These are phyloP conservation scores for Neoarius graeffei DNA, from an alignment of 2,113 vertebrate species.

Conservation along the genomic window DNA sequence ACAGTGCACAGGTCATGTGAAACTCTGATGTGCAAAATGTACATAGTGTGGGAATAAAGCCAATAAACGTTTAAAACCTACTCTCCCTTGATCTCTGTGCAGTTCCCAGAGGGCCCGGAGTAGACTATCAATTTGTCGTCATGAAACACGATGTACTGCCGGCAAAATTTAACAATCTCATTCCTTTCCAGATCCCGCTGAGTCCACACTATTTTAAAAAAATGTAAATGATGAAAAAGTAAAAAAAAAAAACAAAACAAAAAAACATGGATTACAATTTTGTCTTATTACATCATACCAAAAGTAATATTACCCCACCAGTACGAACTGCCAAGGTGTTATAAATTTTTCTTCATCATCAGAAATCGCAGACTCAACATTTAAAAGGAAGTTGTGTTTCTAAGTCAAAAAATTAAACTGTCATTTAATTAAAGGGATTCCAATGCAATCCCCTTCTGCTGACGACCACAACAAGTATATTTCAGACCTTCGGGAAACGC, in stretches of 20 bases:
- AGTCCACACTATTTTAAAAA: conserved; percentile 80
- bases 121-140: conserved; percentile 86
- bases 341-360: not conserved
- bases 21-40: not conserved
- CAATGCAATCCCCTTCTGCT: no score
- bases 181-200: conserved; percentile 91
- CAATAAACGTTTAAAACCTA: conserved; percentile 69
- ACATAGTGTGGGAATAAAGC: not conserved
- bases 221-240: no score
- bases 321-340: not conserved
- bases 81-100: conserved; percentile 92
- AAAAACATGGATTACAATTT: not conserved
- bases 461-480: no score
- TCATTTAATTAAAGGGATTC: no score
- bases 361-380: no score
- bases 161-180: conserved; percentile 89
- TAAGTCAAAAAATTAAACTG: no score
- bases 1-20: not conserved
- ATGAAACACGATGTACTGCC: conserved; percentile 93
- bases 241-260: not conserved
- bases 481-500: no score
- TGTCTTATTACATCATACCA: not conserved
- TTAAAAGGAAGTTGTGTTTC: no score
- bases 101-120: conserved; percentile 86
- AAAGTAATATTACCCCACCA: not conserved